phyloP scores from a whole-genome alignment of 2,113 vertebrate genomes.

The Enhydra lutris region DNA sequence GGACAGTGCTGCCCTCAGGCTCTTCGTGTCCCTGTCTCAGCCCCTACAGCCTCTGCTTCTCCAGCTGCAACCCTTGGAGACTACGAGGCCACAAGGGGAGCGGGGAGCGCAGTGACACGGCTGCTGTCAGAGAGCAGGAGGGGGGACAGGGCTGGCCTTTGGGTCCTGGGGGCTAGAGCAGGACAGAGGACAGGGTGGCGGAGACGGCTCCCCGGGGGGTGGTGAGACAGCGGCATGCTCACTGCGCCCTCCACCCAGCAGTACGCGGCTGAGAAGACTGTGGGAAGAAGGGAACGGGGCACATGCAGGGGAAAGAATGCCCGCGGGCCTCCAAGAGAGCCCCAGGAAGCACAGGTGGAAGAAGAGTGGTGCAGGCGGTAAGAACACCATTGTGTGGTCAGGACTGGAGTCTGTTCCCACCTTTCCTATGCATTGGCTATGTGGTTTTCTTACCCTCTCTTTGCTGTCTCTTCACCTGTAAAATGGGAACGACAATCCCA shows the following conservation, averaged over 20 bases:
- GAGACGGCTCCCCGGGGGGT: accelerated
- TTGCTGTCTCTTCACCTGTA: not conserved
- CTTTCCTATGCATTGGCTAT: not conserved
- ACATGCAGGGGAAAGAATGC: not conserved
- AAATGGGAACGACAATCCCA: not conserved
- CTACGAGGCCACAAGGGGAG: not conserved
- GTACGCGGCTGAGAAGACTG: not conserved
- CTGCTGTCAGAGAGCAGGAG: not conserved
- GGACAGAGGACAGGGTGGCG: not conserved
- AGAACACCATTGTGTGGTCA: not conserved
- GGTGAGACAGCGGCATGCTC: not conserved
- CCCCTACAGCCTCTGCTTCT: not conserved
- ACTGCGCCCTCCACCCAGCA: too few relatives aligned
- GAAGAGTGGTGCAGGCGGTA: not conserved
- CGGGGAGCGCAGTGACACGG: not conserved
- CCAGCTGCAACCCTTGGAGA: not conserved
- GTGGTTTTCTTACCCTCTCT: not conserved
- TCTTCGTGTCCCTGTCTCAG: not conserved
- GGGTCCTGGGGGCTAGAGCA: not conserved
- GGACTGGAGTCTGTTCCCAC: not conserved
- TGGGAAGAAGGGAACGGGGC: not conserved
- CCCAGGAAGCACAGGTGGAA: not conserved
- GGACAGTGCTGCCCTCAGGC: not conserved
- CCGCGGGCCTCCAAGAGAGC: not conserved
- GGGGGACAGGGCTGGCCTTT: not conserved